phyloP scores from a whole-genome alignment of 2,113 vertebrate species.

The Agapornis roseicollis region DNA sequence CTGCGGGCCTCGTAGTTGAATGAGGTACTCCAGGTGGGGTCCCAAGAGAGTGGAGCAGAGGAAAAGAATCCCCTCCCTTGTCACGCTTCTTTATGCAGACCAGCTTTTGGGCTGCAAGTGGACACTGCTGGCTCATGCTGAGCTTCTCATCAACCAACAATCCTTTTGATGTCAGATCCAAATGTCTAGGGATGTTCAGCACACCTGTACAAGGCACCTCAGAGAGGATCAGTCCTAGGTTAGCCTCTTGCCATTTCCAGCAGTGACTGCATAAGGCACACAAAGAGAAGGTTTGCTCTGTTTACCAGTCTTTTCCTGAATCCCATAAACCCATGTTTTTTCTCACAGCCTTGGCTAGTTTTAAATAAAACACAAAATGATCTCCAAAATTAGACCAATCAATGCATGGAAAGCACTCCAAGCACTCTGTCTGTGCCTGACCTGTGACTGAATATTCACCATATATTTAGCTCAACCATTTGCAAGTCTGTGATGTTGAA shows the following conservation, averaged over 20 bases:
- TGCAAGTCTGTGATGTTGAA: conserved; percentile 47
- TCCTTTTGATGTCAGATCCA: not conserved
- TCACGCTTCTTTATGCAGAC: not conserved
- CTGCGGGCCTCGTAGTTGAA: not conserved
- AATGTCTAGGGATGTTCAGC: not conserved
- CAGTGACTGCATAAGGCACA: not conserved
- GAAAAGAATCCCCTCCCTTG: not conserved
- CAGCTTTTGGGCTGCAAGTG: not conserved
- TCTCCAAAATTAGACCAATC: conserved; percentile 32
- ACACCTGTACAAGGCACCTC: not conserved
- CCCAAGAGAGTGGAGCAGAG: not conserved
- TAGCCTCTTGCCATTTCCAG: not conserved
- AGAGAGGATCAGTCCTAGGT: not conserved
- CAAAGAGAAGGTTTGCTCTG: not conserved
- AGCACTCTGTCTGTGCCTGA: not conserved
- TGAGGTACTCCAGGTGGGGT: not conserved
- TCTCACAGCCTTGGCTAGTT: not conserved
- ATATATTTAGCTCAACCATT: conserved; percentile 61
- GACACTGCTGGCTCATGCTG: not conserved
- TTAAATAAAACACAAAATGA: conserved; percentile 23
- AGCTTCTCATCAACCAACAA: not conserved
- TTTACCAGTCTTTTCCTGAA: not conserved
- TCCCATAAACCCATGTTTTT: not conserved
- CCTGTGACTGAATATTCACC: conserved; percentile 17
- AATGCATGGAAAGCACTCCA: not conserved